These are phyloP conservation scores for Leucozona laternaria DNA, from an alignment of 2,888 invertebrate species.

Conservation along the genomic window DNA sequence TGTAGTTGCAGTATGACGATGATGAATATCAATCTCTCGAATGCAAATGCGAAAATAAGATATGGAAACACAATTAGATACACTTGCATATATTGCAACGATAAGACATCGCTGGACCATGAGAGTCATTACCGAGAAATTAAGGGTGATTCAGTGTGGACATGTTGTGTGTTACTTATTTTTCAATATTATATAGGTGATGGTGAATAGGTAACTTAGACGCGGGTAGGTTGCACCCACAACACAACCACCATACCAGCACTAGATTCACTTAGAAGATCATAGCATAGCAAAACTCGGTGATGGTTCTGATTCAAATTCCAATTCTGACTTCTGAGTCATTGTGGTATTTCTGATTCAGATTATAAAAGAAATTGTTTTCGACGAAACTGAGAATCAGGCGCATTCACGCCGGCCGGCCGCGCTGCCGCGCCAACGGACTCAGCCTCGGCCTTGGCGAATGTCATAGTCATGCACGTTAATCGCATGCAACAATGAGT, in stretches of 20 bases:
- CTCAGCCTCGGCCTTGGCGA: constrained; percentile 59
- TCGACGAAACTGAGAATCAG: constrained; percentile 30
- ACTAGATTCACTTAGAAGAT: constrained; percentile 53
- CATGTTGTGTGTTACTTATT: background rate
- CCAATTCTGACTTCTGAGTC: constrained; percentile 30
- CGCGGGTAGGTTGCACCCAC: constrained; percentile 51
- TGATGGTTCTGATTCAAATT: constrained; percentile 26
- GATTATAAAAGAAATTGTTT: constrained; percentile 67
- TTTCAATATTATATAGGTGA: background rate
- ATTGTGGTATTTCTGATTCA: constrained; percentile 22
- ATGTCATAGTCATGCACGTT: constrained; percentile 75
- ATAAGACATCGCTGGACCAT: constrained; percentile 66
- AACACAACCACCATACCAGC: background rate
- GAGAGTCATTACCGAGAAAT: constrained; percentile 52
- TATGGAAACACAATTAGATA: constrained; percentile 58
- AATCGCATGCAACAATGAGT: constrained; percentile 74
- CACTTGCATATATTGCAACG: constrained; percentile 24
- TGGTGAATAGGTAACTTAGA: constrained; percentile 19
- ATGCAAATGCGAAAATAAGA: constrained; percentile 51
- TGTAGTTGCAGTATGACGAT: constrained; percentile 40
- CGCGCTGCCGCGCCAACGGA: too few relatives aligned
- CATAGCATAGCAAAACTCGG: constrained; percentile 8
- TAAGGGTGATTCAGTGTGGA: constrained; percentile 65
- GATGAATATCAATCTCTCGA: constrained; percentile 64
- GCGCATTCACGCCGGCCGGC: constrained; percentile 23